Evolutionary conservation across 2,113 vertebrate genomes (phyloP).

Genomic region (Smithornis capensis): DNA sequence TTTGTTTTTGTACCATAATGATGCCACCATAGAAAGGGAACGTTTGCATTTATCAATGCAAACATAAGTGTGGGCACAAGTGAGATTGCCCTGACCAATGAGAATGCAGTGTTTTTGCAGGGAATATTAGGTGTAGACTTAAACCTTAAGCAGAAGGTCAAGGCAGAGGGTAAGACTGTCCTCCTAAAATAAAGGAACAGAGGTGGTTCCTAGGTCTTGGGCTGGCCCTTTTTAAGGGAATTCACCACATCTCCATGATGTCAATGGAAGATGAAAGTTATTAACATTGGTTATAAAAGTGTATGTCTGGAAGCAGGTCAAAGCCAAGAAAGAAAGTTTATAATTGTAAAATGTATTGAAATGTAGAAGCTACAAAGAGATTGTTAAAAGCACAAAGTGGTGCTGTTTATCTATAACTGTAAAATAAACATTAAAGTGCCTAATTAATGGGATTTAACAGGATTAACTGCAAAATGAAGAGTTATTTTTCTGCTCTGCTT

Average conservation of each 20-base stretch:
- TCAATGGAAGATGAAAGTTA: background rate
- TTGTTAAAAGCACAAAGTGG: background rate
- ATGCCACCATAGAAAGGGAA: background rate
- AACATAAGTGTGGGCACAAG: background rate
- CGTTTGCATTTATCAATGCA: background rate
- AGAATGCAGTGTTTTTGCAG: background rate
- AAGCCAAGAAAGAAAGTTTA: background rate
- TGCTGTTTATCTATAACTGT: background rate
- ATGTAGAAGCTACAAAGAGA: background rate
- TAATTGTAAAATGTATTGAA: constrained; percentile 3
- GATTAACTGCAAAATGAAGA: background rate
- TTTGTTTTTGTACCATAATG: background rate
- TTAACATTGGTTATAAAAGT: background rate
- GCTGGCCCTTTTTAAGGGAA: background rate
- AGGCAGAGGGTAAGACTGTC: background rate
- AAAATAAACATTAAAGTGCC: background rate
- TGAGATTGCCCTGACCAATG: background rate
- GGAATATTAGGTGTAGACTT: background rate
- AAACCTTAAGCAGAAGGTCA: background rate
- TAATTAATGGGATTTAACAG: background rate
- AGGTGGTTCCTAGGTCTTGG: background rate
- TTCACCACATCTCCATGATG: accelerated
- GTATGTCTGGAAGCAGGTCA: background rate
- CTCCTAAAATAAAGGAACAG: background rate
- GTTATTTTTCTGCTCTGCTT: background rate